Base-by-base conservation (phyloP, 2,797 vertebrate species). In the Platalea minor region DNA sequence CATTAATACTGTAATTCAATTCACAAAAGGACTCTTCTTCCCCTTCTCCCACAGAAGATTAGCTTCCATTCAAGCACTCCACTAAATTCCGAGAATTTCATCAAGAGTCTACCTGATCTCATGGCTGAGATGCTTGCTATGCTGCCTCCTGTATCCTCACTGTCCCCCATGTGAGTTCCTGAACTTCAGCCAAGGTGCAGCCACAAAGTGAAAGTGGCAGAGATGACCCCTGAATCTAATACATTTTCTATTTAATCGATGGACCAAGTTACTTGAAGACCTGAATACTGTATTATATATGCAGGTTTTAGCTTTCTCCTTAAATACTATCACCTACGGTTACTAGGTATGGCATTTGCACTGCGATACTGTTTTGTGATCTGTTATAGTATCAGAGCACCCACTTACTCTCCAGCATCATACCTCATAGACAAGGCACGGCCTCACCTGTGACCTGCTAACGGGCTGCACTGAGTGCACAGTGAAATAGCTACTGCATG, bases 381-480 rank as follows among this genome's bases (percentile, higher is more conserved):
- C 63, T 45, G 23, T 48, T 35, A 14, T 0, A 88, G 31, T 7
- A 48, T 7, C 81, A 69, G 17, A 35, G 39, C 1, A 39, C 29
- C 17, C 53, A 75, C 80, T 8, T n/a, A 56, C 28, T 46, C 35
- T 33, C 48, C 64, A 74, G 61, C 60, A 23, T 39, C 20, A 9
- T 16, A 59, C 7, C 67, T 37, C 33, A 25, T 2, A 5, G 26
- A 39, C 33, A 23, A 6, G 29, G 76, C 8, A 26, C 37, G 45
- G 65, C 41, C 72, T 67, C n/a, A 8, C 20, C 8, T 0, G 39
- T 9, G 21, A 74, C 39, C 51, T 31, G 20, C 51, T 61, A 39
- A 45, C 0, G 1, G 35, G 17, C 68, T 48, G 20, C 45, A 57
- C 26, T 2, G 3, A 50, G 24, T 2, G 13, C 50, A 4, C 0